A percentile compares a stretch with the other conserved stretches of the same genome.
These are phyloP conservation scores for Jacana jacana DNA, from an alignment of 2,113 vertebrate species.

Conservation along the genomic window DNA sequence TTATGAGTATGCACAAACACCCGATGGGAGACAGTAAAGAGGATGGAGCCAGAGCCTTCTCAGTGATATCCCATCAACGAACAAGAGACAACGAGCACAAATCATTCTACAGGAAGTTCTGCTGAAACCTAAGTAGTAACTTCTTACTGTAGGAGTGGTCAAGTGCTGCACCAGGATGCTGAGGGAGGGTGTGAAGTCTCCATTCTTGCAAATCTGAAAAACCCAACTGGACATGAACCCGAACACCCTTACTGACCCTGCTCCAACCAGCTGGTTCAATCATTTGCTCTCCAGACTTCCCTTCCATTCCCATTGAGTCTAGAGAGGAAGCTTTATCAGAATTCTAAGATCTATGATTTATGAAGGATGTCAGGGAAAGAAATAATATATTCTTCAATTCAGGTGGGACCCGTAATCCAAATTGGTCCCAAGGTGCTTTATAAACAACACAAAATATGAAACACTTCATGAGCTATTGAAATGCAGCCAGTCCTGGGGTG, in stretches of 20 bases:
- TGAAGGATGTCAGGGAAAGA: background rate
- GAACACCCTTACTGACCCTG: background rate
- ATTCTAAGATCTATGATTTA: background rate
- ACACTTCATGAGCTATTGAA: background rate
- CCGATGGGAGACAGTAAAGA: background rate
- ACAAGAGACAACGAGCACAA: background rate
- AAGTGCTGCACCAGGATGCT: background rate
- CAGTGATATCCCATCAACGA: background rate
- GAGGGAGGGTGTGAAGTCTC: background rate
- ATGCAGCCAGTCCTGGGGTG: background rate
- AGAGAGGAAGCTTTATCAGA: background rate
- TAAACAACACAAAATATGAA: background rate
- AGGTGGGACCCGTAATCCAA: background rate
- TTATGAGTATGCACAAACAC: background rate
- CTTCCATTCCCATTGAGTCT: background rate
- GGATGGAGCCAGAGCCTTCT: background rate
- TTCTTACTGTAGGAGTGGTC: background rate
- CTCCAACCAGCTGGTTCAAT: background rate
- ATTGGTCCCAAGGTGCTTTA: background rate
- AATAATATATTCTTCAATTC: background rate
- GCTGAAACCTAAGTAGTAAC: background rate
- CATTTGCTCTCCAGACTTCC: background rate
- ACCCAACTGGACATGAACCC: background rate
- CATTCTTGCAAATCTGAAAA: background rate
- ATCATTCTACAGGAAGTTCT: background rate